Evolutionary conservation across 2,113 vertebrate species (phyloP).

Genomic region (Loxodonta africana): DNA sequence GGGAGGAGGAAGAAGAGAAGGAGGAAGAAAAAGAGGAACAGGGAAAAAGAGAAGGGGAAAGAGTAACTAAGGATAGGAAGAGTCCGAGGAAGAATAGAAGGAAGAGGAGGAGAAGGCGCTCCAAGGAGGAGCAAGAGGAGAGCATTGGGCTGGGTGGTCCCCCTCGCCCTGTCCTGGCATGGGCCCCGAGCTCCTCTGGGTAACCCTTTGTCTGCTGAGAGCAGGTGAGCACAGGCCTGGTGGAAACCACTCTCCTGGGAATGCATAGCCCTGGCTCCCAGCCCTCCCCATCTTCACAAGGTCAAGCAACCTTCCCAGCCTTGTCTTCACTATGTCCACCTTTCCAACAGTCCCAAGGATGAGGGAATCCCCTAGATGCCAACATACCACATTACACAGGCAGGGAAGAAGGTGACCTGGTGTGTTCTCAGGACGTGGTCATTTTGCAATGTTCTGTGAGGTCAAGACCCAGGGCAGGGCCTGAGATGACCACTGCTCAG

Average conservation of each 20-base stretch:
- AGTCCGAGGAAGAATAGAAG: no score
- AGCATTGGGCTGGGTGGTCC: neutral
- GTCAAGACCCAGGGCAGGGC: neutral
- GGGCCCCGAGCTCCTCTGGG: neutral
- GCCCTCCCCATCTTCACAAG: accelerated
- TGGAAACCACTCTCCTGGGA: neutral
- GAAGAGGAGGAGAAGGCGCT: no score
- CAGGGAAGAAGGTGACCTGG: neutral
- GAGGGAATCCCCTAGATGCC: neutral
- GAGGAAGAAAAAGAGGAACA: no score
- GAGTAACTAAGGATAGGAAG: no score
- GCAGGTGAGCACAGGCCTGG: neutral
- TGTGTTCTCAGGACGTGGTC: neutral
- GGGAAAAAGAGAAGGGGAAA: no score
- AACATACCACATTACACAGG: neutral
- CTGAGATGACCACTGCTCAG: neutral
- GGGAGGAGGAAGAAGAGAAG: no score
- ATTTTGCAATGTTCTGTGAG: neutral
- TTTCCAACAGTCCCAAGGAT: neutral
- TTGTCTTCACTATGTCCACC: neutral
- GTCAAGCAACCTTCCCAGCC: no score
- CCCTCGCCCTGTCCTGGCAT: neutral
- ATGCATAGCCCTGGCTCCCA: neutral
- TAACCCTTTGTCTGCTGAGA: neutral
- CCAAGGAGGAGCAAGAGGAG: no score